These are phyloP conservation scores for Lasioglossum calceatum DNA, from an alignment of 2,888 invertebrate species.

Conservation along the genomic window DNA sequence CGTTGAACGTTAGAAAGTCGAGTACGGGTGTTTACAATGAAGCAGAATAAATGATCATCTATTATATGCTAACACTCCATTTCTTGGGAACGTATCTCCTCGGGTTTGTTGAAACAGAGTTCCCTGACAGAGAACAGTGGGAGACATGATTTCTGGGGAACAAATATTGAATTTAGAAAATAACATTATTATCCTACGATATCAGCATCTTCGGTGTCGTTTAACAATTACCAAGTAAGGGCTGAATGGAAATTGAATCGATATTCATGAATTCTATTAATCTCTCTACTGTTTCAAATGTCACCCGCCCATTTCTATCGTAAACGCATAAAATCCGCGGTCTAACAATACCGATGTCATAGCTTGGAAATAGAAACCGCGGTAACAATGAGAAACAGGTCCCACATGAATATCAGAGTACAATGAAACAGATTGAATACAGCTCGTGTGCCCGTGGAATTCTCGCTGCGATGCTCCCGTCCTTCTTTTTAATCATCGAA, in stretches of 20 bases:
- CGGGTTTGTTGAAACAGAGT: neutral
- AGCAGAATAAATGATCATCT: neutral
- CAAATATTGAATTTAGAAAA: neutral
- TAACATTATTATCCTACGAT: neutral
- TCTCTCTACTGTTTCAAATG: too few relatives aligned
- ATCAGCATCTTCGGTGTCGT: neutral
- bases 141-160: neutral
- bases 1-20: neutral
- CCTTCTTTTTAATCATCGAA: conserved; percentile 28
- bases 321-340: neutral
- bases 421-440: neutral
- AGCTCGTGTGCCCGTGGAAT: neutral
- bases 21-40: neutral
- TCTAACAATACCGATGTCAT: neutral
- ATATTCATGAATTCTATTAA: too few relatives aligned
- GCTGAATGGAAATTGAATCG: too few relatives aligned
- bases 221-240: neutral
- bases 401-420: neutral
- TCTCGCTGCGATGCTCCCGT: neutral
- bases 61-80: neutral
- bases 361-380: neutral
- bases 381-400: neutral
- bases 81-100: neutral
- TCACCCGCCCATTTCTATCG: neutral
- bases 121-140: neutral